These are phyloP conservation scores for Candidula unifasciata DNA, from an alignment of 2,888 invertebrate genomes.

Conservation along the genomic window DNA sequence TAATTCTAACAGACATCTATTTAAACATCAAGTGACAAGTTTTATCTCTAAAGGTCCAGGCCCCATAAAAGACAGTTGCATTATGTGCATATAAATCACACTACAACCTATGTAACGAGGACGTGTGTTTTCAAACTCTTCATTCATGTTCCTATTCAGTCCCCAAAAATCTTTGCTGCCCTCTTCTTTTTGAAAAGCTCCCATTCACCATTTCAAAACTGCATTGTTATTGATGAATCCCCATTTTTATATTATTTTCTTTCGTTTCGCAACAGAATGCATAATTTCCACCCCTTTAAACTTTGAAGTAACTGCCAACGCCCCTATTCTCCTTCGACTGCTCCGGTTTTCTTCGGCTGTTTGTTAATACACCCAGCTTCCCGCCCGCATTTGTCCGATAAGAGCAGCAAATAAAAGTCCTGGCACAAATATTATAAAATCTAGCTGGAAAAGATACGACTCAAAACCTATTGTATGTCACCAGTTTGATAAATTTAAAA, in stretches of 20 bases:
- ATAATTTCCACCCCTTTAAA: slow-evolving; percentile 11
- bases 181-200: not conserved
- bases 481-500: not conserved
- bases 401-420: slow-evolving; percentile 2
- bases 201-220: not conserved
- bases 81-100: slow-evolving; percentile 11
- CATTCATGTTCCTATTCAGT: slow-evolving; percentile 11
- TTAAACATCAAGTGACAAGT: not conserved
- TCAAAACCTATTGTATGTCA: not conserved
- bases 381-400: not conserved
- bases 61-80: not conserved
- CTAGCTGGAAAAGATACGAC: slow-evolving; percentile 4
- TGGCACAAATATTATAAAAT: slow-evolving; percentile 7
- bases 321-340: not conserved
- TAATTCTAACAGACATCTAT: not conserved
- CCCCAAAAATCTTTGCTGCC: not conserved
- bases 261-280: not conserved
- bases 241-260: not conserved
- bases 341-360: slow-evolving; percentile 15
- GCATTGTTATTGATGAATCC: not conserved
- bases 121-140: not conserved
- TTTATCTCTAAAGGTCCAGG: not conserved
- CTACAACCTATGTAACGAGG: not conserved
- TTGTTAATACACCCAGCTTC: not conserved
- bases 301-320: slow-evolving; percentile 17